phyloP scores from a whole-genome alignment of 2,113 vertebrate genomes.

The Onychostruthus taczanowskii region DNA sequence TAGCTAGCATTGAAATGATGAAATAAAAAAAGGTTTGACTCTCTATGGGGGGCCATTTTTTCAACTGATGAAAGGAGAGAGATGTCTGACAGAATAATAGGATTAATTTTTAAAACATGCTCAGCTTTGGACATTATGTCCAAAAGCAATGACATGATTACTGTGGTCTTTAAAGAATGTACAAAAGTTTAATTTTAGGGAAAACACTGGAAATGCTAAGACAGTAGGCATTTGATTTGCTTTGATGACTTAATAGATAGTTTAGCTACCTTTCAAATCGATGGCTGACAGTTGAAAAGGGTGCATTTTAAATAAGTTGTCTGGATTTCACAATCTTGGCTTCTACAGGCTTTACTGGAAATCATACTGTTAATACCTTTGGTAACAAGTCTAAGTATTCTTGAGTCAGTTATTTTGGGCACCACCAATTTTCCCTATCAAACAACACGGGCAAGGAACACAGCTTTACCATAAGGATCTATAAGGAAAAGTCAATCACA shows the following conservation, averaged over 20 bases:
- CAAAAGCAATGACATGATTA: constrained; percentile 45
- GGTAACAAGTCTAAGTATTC: neutral
- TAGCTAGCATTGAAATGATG: constrained; percentile 22
- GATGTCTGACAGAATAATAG: constrained; percentile 59
- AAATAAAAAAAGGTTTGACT: constrained; percentile 44
- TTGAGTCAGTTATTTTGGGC: neutral
- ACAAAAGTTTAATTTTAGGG: constrained; percentile 27
- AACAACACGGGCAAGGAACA: neutral
- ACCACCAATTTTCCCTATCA: neutral
- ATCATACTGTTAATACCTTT: neutral
- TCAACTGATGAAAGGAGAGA: constrained; percentile 22
- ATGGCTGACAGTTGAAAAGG: neutral
- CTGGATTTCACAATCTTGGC: neutral
- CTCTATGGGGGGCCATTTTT: constrained; percentile 42
- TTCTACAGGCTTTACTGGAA: neutral
- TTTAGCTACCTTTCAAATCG: constrained; percentile 13
- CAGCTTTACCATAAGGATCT: neutral
- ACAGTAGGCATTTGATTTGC: neutral
- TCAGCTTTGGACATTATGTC: constrained; percentile 45
- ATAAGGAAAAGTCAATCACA: neutral
- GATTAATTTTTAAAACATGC: constrained; percentile 50
- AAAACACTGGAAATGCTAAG: constrained; percentile 11
- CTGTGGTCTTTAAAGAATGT: constrained; percentile 24
- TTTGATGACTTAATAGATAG: constrained; percentile 35
- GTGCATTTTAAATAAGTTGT: neutral